phyloP scores from a whole-genome alignment of 2,888 invertebrate species.

The Callyntrura guangdongensis region DNA sequence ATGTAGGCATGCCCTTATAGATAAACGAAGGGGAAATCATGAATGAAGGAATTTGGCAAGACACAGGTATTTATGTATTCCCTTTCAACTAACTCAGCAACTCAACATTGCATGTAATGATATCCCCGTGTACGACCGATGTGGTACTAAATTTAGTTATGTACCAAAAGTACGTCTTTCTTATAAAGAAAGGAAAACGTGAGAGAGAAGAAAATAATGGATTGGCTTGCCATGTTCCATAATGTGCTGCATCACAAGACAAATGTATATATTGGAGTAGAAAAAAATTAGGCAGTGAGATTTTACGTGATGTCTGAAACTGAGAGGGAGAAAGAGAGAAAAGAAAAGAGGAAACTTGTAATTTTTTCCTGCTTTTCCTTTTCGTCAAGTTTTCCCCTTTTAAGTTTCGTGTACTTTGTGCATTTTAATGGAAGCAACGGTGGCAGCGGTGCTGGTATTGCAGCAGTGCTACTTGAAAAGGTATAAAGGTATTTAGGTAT shows the following conservation, averaged over 20 bases:
- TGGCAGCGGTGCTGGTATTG: constrained; percentile 20
- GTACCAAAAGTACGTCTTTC: neutral
- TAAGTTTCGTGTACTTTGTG: constrained; percentile 73
- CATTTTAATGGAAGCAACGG: constrained; percentile 66
- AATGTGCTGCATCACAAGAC: constrained; percentile 30
- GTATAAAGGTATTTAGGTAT: constrained; percentile 21
- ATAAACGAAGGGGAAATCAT: constrained; percentile 44
- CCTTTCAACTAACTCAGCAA: constrained; percentile 57
- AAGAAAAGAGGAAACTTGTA: constrained; percentile 46
- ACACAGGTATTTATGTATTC: constrained; percentile 71
- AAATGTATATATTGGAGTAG: constrained; percentile 51
- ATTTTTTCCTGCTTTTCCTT: constrained; percentile 58
- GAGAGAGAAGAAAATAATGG: constrained; percentile 38
- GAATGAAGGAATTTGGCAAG: constrained; percentile 74
- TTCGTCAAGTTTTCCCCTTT: constrained; percentile 56
- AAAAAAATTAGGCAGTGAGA: constrained; percentile 71
- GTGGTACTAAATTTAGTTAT: constrained; percentile 3
- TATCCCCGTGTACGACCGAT: constrained; percentile 12
- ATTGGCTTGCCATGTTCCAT: constrained; percentile 56
- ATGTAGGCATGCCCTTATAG: neutral
- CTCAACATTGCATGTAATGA: constrained; percentile 54
- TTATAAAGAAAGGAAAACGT: neutral
- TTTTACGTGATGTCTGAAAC: constrained; percentile 61
- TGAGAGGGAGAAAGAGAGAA: constrained; percentile 27
- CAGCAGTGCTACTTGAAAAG: constrained; percentile 31